Percentiles rank a stretch among this genome's conserved stretches.
Conservation (phyloP, 2,797 vertebrate species). For the Salarias fasciatus region DNA sequence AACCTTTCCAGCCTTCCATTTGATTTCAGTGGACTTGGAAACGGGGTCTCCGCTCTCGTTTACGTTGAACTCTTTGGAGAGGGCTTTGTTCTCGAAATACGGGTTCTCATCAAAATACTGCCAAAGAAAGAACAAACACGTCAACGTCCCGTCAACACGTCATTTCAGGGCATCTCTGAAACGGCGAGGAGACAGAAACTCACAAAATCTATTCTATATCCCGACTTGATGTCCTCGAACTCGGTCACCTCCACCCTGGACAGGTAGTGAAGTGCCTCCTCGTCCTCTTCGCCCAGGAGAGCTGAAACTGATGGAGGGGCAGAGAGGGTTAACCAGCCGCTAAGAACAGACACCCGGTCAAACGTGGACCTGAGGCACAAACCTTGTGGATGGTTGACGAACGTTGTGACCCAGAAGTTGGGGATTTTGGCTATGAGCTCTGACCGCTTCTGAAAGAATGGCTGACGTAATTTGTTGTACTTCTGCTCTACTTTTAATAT, state of each 20-base stretch:
- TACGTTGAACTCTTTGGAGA: constrained; percentile 98
- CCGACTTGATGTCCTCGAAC: constrained; percentile 99
- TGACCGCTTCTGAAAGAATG: constrained; percentile 99
- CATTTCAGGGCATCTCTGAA: not conserved
- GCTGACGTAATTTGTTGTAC: constrained; percentile 98
- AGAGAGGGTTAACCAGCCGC: no score
- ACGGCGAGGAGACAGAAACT: constrained; percentile 64
- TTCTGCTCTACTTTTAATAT: constrained; percentile 99
- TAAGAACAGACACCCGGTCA: no score
- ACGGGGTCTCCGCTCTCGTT: constrained; percentile 97
- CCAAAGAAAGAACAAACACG: not conserved
- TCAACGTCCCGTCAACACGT: not conserved
- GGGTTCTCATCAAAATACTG: constrained; percentile 98
- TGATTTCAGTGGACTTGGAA: constrained; percentile 98
- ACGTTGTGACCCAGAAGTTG: constrained; percentile 99
- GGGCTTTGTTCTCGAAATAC: constrained; percentile 99
- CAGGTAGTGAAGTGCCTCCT: constrained; percentile 97
- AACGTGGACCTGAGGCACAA: not conserved
- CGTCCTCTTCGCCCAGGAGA: constrained; percentile 95
- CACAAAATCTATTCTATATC: constrained; percentile 99
- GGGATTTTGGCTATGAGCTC: constrained; percentile 99
- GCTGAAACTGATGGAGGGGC: constrained; percentile 88
- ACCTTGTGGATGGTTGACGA: constrained; percentile 99
- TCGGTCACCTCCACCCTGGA: constrained; percentile 98
- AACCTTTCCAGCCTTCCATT: constrained; percentile 98